Conservation (phyloP, 1,140 invertebrate species). For the Drosophila persimilis region DNA sequence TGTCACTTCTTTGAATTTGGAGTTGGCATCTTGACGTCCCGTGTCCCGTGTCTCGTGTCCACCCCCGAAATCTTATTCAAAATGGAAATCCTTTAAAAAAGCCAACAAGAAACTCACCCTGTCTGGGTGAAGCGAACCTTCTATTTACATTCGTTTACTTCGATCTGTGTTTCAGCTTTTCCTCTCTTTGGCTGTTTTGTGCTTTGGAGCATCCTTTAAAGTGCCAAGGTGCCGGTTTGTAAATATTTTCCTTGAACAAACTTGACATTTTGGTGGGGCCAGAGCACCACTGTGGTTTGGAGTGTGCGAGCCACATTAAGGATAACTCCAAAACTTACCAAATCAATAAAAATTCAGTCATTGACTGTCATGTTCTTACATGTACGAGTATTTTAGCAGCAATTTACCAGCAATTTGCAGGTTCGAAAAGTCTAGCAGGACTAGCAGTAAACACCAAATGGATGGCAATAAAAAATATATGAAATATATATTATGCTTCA, state of each 20-base stretch:
- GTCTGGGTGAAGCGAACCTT: conserved; percentile 24
- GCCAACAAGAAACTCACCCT: conserved; percentile 39
- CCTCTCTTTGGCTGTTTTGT: conserved; percentile 14
- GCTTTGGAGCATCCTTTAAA: conserved; percentile 63
- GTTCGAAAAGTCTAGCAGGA: too few relatives aligned
- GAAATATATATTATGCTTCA: too few relatives aligned
- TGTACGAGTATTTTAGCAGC: neutral
- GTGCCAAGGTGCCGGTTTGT: conserved; percentile 40
- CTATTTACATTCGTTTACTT: conserved; percentile 64
- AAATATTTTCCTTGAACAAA: conserved; percentile 60
- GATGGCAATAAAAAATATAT: too few relatives aligned
- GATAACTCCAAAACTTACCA: too few relatives aligned
- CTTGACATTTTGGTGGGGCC: conserved; percentile 31
- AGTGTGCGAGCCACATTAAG: conserved; percentile 5
- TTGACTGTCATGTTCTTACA: too few relatives aligned
- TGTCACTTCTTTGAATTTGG: conserved; percentile 31
- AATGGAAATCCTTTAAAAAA: conserved; percentile 58
- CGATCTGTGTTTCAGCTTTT: conserved; percentile 61
- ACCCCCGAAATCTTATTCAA: conserved; percentile 50
- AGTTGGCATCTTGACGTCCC: conserved; percentile 18
- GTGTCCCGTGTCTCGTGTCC: conserved; percentile 21
- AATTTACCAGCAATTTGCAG: neutral
- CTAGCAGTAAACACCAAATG: too few relatives aligned
- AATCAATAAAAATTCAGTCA: too few relatives aligned
- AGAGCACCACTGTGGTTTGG: conserved; percentile 6